These are phyloP conservation scores for Calidris pugnax DNA, from an alignment of 2,113 vertebrate genomes.

Conservation along the genomic window DNA sequence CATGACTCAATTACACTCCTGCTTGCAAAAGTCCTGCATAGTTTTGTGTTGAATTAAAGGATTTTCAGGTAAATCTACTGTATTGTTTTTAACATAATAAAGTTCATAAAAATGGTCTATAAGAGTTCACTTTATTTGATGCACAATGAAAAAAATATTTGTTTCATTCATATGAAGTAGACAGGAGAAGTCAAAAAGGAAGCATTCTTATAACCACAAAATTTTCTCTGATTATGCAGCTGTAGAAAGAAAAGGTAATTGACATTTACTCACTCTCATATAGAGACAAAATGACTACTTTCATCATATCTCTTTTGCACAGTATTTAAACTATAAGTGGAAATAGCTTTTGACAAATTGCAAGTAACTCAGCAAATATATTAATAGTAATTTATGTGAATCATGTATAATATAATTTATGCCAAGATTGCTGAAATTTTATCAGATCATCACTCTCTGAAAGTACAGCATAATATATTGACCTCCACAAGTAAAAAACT, in stretches of 20 bases:
- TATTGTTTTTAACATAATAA: constrained; percentile 47
- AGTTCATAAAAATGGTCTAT: constrained; percentile 28
- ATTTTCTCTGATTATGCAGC: constrained; percentile 46
- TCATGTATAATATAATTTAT: constrained; percentile 1
- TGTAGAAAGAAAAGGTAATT: constrained; percentile 57
- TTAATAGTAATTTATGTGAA: constrained; percentile 51
- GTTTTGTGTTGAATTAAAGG: constrained; percentile 54
- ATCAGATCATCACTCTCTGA: constrained; percentile 48
- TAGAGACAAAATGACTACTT: constrained; percentile 59
- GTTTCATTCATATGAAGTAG: constrained; percentile 17
- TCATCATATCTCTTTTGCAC: constrained; percentile 48
- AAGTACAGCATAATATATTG: constrained; percentile 29
- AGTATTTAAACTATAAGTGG: constrained; percentile 55
- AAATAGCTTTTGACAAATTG: constrained; percentile 52
- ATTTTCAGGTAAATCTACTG: constrained; percentile 54
- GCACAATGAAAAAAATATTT: constrained; percentile 38
- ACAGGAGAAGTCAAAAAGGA: constrained; percentile 2
- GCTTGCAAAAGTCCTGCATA: constrained; percentile 60
- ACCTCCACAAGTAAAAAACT: constrained; percentile 29
- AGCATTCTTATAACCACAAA: constrained; percentile 12
- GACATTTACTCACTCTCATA: constrained; percentile 67
- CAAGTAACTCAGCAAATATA: constrained; percentile 53
- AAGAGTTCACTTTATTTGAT: constrained; percentile 53
- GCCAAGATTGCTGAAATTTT: constrained; percentile 48
- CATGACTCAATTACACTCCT: constrained; percentile 42